These are phyloP conservation scores for Saccostrea glomerata DNA, from an alignment of 1,140 invertebrate species.

Conservation along the genomic window DNA sequence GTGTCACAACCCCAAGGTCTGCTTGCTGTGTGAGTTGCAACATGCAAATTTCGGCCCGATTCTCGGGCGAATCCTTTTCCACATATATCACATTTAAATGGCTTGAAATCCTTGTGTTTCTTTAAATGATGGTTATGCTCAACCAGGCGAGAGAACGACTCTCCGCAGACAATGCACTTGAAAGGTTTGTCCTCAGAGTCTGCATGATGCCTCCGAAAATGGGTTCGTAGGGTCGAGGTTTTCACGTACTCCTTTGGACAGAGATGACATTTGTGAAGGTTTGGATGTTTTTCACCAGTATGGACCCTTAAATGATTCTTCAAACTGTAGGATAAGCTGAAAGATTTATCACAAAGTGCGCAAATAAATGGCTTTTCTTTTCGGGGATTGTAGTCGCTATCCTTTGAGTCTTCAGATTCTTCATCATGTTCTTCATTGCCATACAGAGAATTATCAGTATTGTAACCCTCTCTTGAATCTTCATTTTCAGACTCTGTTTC, in stretches of 20 bases:
- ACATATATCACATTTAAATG: not conserved
- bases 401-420: not conserved
- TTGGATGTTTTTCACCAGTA: not conserved
- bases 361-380: not conserved
- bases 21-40: not conserved
- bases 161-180: not conserved
- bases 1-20: not conserved
- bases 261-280: not conserved
- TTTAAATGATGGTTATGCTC: not conserved
- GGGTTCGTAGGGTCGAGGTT: not conserved
- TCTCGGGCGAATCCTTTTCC: not conserved
- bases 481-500: not conserved
- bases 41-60: not conserved
- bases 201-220: not conserved
- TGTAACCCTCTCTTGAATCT: not conserved
- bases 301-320: conserved; percentile 1
- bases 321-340: not conserved
- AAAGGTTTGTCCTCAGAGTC: not conserved
- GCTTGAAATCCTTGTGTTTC: conserved; percentile 12
- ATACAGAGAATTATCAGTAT: not conserved
- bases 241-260: conserved; percentile 11
- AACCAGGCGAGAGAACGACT: not conserved
- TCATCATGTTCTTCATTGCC: not conserved
- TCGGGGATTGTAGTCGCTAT: not conserved
- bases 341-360: not conserved